phyloP scores from a whole-genome alignment of 2,797 vertebrate genomes.

The Sebastes hubbsi region DNA sequence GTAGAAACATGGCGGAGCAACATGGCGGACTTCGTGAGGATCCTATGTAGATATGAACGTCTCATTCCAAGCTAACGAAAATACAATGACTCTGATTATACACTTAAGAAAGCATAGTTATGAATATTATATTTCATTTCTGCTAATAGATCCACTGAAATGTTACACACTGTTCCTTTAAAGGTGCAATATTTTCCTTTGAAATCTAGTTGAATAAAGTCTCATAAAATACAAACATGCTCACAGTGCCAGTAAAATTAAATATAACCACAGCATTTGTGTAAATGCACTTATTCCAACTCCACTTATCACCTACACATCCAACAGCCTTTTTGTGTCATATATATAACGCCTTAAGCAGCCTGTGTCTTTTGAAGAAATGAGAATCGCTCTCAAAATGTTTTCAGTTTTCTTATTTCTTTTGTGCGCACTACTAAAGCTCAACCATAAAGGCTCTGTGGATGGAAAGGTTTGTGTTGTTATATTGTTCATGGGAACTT shows the following conservation, averaged over 20 bases:
- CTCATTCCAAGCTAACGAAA: neutral
- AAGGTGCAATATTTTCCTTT: neutral
- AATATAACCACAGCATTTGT: neutral
- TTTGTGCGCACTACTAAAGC: constrained; percentile 3
- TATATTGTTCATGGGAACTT: constrained; percentile 40
- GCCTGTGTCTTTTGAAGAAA: neutral
- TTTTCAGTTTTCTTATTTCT: neutral
- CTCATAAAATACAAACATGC: neutral
- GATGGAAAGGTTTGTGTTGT: neutral
- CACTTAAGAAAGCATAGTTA: neutral
- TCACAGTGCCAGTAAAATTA: neutral
- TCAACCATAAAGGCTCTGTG: neutral
- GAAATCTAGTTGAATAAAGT: neutral
- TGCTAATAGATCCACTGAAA: neutral
- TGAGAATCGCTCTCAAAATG: neutral
- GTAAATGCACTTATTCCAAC: neutral
- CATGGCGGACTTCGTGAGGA: neutral
- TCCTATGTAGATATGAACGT: neutral
- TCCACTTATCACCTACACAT: neutral
- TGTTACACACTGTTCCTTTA: neutral
- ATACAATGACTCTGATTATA: neutral
- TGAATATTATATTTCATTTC: neutral
- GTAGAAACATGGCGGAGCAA: neutral
- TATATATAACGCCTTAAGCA: neutral
- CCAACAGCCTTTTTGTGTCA: neutral